A percentile compares a stretch with the other conserved stretches of the same genome.
These are phyloP conservation scores for Plumapathes pennacea DNA, from an alignment of 92 coral and sea anemone genomes.

Conservation along the genomic window DNA sequence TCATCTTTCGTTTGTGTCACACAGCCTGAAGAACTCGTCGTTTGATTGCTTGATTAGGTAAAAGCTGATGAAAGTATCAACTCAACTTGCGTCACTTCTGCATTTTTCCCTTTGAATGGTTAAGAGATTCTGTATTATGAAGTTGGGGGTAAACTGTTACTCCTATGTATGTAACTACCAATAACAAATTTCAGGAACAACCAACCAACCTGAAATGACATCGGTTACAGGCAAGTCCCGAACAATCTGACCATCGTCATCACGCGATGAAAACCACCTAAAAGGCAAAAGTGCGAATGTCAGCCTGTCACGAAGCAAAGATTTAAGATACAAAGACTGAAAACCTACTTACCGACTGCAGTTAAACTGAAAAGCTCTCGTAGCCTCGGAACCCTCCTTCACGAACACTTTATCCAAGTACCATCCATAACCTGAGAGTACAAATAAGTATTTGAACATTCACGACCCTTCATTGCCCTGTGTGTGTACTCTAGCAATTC, in stretches of 20 bases:
- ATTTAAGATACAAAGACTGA: background rate
- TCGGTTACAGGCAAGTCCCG: slow-evolving; percentile 83
- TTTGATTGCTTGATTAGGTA: too few species aligned
- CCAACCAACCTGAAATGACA: slow-evolving; percentile 70
- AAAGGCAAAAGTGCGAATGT: background rate
- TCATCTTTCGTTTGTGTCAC: too few species aligned
- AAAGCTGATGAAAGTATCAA: too few species aligned
- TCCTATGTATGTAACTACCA: too few species aligned
- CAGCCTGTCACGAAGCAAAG: background rate
- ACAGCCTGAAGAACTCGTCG: too few species aligned
- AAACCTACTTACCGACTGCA: slow-evolving; percentile 48
- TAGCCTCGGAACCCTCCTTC: slow-evolving; percentile 88
- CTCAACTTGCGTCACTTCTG: too few species aligned
- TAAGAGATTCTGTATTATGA: too few species aligned
- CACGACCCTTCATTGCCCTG: too few species aligned
- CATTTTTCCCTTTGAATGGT: too few species aligned
- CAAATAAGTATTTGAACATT: background rate
- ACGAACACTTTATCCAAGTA: slow-evolving; percentile 84
- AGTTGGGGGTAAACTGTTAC: too few species aligned
- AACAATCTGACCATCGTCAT: slow-evolving; percentile 94
- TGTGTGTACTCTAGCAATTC: too few species aligned
- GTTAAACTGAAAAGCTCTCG: slow-evolving; percentile 81
- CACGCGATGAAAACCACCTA: slow-evolving; percentile 94
- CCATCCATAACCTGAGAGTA: slow-evolving; percentile 82
- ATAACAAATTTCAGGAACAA: background rate